Evolutionary conservation across 1,140 invertebrate species (phyloP).

Genomic region (Aphaenogaster floridana): DNA sequence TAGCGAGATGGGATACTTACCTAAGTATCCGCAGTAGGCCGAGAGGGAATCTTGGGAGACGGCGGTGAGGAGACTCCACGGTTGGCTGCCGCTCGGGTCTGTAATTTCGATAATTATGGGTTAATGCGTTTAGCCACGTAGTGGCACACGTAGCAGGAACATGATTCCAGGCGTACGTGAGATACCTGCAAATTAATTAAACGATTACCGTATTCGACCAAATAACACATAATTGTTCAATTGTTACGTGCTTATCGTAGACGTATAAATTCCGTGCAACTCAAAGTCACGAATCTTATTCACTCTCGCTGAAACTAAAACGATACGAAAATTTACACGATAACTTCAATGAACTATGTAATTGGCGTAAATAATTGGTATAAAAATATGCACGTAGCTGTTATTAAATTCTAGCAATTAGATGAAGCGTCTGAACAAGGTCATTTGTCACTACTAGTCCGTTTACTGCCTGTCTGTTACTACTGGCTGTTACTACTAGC

Average conservation of each 20-base stretch:
- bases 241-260: slow-evolving; percentile 39
- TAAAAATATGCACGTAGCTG: neutral
- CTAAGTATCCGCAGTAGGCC: slow-evolving; percentile 70
- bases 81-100: slow-evolving; percentile 64
- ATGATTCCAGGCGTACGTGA: slow-evolving; percentile 74
- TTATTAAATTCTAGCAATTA: neutral
- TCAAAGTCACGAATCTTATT: slow-evolving; percentile 27
- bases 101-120: slow-evolving; percentile 83
- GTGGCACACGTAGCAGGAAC: slow-evolving; percentile 74
- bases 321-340: neutral
- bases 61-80: slow-evolving; percentile 46
- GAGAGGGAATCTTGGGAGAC: slow-evolving; percentile 65
- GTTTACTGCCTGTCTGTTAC: neutral
- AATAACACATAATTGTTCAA: slow-evolving; percentile 65
- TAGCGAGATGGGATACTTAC: slow-evolving; percentile 75
- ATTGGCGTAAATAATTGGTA: neutral
- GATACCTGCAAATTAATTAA: slow-evolving; percentile 81
- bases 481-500: neutral
- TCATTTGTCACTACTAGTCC: neutral
- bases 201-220: slow-evolving; percentile 69
- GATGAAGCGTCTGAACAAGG: neutral
- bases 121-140: slow-evolving; percentile 80
- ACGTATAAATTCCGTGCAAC: slow-evolving; percentile 26
- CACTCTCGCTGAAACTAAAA: neutral
- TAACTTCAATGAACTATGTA: neutral